Evolutionary conservation across 2,888 invertebrate species (phyloP), one percentile per base, ranked within the genome.

Genomic region (Auanema freiburgensis): DNA sequence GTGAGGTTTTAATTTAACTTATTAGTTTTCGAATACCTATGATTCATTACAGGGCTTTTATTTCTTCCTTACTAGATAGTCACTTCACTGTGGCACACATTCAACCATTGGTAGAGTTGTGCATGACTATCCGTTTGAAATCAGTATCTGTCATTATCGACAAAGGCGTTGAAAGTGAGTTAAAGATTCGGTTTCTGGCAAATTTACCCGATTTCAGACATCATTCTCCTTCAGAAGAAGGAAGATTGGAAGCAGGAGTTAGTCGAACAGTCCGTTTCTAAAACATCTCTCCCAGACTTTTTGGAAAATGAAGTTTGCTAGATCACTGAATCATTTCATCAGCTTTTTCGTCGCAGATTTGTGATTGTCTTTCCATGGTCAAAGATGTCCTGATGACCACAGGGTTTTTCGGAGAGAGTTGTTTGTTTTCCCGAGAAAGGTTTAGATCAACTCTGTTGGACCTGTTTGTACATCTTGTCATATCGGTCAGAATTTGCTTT

Each of bases 191-290:
- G 14, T 23, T 25, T 41, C 40, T 49, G 46, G 21, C 40, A 21
- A 3, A 43, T 61, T 51, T 42, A 44, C 1, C 14, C 43, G 16
- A 1, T 24, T 66, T 51, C 61, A 73, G 73, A 62, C 33, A 67
- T 74, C 18, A 66, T 65, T n/a, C 33, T 57, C 14, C 66, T 83
- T 46, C 74, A 69, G 12, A 61, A 65, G 10, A 75, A 77, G 52
- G 83, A 83, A 57, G 79, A 71, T 53, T 83, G 83, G 83, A 74
- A 78, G 43, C 69, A 80, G 51, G 79, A 81, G 49, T 67, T 72
- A 46, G 60, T 77, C 25, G 78, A 78, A 21, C 52, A 66, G 33
- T 69, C 70, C 2, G 67, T 72, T 24, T 64, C 76, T n/a, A 80
- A 81, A 43, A 84, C 83, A 1, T 61, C 68, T 11, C 65, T 84